Evolutionary conservation across 2,888 invertebrate species (phyloP).

Genomic region (Melikaiella ostensackeni): DNA sequence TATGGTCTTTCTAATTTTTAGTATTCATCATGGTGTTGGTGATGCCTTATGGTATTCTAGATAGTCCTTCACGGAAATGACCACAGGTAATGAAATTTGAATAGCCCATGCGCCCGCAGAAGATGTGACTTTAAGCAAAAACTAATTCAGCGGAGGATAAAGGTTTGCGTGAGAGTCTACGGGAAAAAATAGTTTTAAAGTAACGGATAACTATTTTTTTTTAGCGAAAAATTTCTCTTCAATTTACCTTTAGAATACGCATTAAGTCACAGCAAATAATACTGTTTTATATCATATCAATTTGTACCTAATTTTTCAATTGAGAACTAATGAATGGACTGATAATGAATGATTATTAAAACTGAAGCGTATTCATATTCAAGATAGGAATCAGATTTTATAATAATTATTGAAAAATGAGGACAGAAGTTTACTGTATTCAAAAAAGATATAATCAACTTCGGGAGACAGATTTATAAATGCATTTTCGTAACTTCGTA

Average conservation of each 20-base stretch:
- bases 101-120: constrained; percentile 7
- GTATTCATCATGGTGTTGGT: constrained; percentile 6
- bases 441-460: neutral
- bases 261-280: neutral
- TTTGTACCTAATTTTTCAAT: neutral
- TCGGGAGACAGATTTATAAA: neutral
- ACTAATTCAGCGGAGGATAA: neutral
- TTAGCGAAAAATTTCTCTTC: neutral
- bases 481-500: neutral
- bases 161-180: neutral
- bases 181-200: neutral
- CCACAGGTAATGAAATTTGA: constrained; percentile 1
- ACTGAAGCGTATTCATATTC: neutral
- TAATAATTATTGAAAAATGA: neutral
- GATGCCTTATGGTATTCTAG: neutral
- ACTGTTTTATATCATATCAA: neutral
- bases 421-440: neutral
- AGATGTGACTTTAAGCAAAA: constrained; percentile 20
- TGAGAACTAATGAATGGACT: too few species aligned
- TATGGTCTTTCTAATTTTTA: neutral
- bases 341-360: neutral
- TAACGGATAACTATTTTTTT: neutral
- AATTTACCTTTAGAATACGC: neutral
- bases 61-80: constrained; percentile 2
- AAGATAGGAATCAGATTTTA: neutral